Evolutionary conservation across 2,888 invertebrate species (phyloP), one percentile per base, ranked within the genome.

Genomic region (Sisyra terminalis): DNA sequence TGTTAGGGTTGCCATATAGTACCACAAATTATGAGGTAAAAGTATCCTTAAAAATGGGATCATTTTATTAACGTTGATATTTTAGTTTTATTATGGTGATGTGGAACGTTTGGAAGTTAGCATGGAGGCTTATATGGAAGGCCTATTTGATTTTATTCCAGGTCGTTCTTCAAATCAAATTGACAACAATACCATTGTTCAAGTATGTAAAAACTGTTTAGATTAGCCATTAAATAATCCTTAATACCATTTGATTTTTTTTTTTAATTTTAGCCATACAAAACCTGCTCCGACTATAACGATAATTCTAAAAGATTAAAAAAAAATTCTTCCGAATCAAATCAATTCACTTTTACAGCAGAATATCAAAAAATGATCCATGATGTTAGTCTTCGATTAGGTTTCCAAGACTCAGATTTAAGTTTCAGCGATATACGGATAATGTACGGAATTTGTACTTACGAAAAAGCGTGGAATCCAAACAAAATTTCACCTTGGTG

Each of bases 401-500:
- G 82, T 10, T 79, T 75, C 59, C 66, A 64, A 48, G 73, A 74
- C 55, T 65, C 65, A 46, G 52, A 72, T n/a, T 7, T 24, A 5
- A 66, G 73, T 43, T 56, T 61, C 44, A 65, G 66, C 0, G 60
- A 70, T 6, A 62, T 87, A 8, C 57, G 67, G 40, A 61, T 70
- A 37, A 79, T 87, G 63, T 88, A 80, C 55, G 77, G 85, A 48
- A 75, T 82, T 66, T 88, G 88, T 52, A 71, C 85, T 2, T 85
- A 76, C 57, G 79, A 85, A 51, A 85, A 84, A 57, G 79, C 87
- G 0, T 83, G 84, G 82, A 70, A 74, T 40, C 67, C 80, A 46
- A 67, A 50, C 57, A 69, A 52, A 61, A 67, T 53, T 24, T 81
- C 85, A 1, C 68, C 82, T 0, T 89, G 87, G 87, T 88, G 88